Conservation (phyloP, 2,797 vertebrate genomes). For the Phataginus tricuspis region DNA sequence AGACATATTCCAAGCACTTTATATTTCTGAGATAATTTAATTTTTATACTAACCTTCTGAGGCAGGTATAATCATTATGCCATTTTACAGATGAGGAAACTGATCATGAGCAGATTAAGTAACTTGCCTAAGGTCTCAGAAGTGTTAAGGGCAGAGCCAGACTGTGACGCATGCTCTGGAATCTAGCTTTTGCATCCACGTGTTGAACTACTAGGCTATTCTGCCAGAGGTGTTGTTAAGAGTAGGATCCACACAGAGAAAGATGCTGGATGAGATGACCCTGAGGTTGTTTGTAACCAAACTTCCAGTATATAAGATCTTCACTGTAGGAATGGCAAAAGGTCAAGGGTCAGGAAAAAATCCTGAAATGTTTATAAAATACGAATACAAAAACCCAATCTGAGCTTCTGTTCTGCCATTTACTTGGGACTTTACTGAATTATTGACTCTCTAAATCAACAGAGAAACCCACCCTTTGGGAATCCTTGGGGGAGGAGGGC, state of each 20-base stretch:
- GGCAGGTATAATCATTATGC: background rate
- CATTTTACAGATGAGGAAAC: slow-evolving; percentile 51
- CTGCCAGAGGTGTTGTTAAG: background rate
- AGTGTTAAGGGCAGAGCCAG: slow-evolving; percentile 36
- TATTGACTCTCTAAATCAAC: slow-evolving; percentile 78
- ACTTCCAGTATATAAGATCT: slow-evolving; percentile 53
- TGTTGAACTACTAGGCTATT: slow-evolving; percentile 5
- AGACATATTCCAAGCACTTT: slow-evolving; percentile 25
- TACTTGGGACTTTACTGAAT: slow-evolving; percentile 80
- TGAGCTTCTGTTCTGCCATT: slow-evolving; percentile 76
- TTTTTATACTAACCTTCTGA: slow-evolving; percentile 49
- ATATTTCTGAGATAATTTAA: slow-evolving; percentile 48
- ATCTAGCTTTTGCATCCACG: background rate
- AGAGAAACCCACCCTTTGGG: slow-evolving; percentile 67
- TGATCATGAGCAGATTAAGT: slow-evolving; percentile 23
- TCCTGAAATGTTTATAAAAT: slow-evolving; percentile 79
- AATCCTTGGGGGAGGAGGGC: slow-evolving; percentile 22
- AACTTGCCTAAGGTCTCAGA: background rate
- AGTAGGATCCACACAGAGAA: background rate
- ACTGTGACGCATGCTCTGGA: background rate
- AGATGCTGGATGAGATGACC: slow-evolving; percentile 22
- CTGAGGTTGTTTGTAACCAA: slow-evolving; percentile 55
- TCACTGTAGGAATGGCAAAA: slow-evolving; percentile 75
- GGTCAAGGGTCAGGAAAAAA: slow-evolving; percentile 50
- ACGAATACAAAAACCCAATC: slow-evolving; percentile 79